Evolutionary conservation across 2,888 invertebrate genomes (phyloP).

Genomic region (Rhagonycha fulva): DNA sequence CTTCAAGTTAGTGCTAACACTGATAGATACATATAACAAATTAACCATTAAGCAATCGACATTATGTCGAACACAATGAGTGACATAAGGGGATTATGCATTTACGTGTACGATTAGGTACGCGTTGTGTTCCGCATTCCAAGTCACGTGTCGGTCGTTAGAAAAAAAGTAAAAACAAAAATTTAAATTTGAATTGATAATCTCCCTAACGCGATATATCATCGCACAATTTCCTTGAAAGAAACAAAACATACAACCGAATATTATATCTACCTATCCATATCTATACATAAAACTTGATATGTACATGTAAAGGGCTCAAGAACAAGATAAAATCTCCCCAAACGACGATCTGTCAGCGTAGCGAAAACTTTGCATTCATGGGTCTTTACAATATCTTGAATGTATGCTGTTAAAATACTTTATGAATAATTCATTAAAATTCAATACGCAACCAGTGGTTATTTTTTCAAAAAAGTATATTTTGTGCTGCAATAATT

Average conservation of each 20-base stretch:
- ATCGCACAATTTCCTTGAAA: background rate
- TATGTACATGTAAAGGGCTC: slow-evolving; percentile 11
- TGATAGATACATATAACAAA: background rate
- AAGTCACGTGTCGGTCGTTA: background rate
- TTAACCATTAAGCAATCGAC: background rate
- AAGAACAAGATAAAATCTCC: slow-evolving; percentile 26
- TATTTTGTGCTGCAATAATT: background rate
- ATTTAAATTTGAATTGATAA: background rate
- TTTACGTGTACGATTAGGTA: background rate
- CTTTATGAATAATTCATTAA: slow-evolving; percentile 41
- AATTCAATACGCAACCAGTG: slow-evolving; percentile 44
- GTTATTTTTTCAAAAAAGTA: slow-evolving; percentile 33
- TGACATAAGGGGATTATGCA: background rate
- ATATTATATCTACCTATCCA: background rate
- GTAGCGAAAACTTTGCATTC: slow-evolving; percentile 25
- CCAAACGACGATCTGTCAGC: slow-evolving; percentile 32
- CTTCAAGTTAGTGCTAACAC: background rate
- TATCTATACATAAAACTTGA: background rate
- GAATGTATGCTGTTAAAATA: slow-evolving; percentile 14
- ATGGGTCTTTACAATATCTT: slow-evolving; percentile 16
- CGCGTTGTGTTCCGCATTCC: too few species aligned
- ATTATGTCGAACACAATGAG: background rate
- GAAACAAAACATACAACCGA: background rate
- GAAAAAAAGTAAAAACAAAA: background rate
- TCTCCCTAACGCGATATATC: background rate